A percentile compares a stretch with the other conserved stretches of the same genome.
These are phyloP conservation scores for Caenorhabditis uteleia DNA, from an alignment of 2,888 invertebrate genomes.

Conservation along the genomic window DNA sequence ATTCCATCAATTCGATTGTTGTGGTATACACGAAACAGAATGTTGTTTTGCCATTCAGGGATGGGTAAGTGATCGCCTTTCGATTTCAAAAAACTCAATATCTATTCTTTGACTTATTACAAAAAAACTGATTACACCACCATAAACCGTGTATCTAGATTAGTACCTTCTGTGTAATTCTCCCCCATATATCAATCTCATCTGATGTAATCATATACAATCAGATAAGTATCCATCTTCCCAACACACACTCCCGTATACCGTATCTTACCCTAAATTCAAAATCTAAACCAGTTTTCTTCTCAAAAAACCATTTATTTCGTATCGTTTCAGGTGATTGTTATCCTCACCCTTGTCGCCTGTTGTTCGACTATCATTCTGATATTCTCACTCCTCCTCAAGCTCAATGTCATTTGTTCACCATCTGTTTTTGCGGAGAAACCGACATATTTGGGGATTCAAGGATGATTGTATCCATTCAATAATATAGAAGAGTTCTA, in stretches of 20 bases:
- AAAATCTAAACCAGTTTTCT: neutral
- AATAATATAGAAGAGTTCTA: too few species aligned
- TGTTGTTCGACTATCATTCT: slow-evolving; percentile 33
- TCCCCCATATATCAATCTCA: too few species aligned
- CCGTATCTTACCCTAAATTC: neutral
- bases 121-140: neutral
- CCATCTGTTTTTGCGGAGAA: too few species aligned
- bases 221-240: too few species aligned
- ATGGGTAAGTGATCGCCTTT: slow-evolving; percentile 43
- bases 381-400: slow-evolving; percentile 36
- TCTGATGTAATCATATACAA: too few species aligned
- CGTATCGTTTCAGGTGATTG: slow-evolving; percentile 47
- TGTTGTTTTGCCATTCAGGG: slow-evolving; percentile 67
- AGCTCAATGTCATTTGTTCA: slow-evolving; percentile 39
- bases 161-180: too few species aligned
- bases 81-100: too few species aligned
- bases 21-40: slow-evolving; percentile 59
- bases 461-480: too few species aligned
- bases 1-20: slow-evolving; percentile 66
- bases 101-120: neutral
- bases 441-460: too few species aligned
- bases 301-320: too few species aligned
- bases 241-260: too few species aligned
- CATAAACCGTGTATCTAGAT: too few species aligned
- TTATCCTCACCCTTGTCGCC: slow-evolving; percentile 37